phyloP scores from a whole-genome alignment of 2,888 invertebrate species.

The Cotesia congregata region DNA sequence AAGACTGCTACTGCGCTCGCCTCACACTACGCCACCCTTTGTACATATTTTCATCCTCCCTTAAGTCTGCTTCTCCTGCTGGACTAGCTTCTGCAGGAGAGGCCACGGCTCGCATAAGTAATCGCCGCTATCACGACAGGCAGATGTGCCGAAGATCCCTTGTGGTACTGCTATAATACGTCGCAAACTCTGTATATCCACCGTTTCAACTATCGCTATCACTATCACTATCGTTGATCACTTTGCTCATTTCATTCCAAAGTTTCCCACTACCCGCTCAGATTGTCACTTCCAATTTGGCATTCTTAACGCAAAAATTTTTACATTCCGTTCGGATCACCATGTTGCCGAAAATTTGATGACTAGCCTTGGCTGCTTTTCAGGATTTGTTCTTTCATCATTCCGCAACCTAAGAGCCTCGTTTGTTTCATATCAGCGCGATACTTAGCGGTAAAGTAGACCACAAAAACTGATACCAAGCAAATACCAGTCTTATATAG shows the following conservation, averaged over 20 bases:
- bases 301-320: conserved; percentile 34
- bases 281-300: background rate
- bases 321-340: conserved; percentile 23
- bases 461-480: background rate
- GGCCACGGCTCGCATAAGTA: conserved; percentile 68
- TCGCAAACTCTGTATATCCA: conserved; percentile 26
- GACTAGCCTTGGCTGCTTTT: conserved; percentile 28
- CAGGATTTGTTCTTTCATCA: conserved; percentile 37
- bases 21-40: conserved; percentile 28
- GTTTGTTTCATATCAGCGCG: conserved; percentile 1
- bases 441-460: background rate
- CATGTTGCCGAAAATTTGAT: conserved; percentile 40
- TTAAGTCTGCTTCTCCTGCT: conserved; percentile 43
- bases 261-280: background rate
- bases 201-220: background rate
- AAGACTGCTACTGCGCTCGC: conserved; percentile 32
- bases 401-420: background rate
- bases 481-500: background rate
- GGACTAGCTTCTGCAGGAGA: conserved; percentile 63
- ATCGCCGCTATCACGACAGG: conserved; percentile 65
- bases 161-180: conserved; percentile 34
- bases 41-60: conserved; percentile 37
- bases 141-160: conserved; percentile 67
- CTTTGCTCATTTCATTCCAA: conserved; percentile 17
- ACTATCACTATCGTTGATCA: conserved; percentile 2